Percentiles rank a stretch among this genome's conserved stretches.
phyloP scores from a whole-genome alignment of 2,888 invertebrate genomes.

The Scaptomyza cyrtandrae region DNA sequence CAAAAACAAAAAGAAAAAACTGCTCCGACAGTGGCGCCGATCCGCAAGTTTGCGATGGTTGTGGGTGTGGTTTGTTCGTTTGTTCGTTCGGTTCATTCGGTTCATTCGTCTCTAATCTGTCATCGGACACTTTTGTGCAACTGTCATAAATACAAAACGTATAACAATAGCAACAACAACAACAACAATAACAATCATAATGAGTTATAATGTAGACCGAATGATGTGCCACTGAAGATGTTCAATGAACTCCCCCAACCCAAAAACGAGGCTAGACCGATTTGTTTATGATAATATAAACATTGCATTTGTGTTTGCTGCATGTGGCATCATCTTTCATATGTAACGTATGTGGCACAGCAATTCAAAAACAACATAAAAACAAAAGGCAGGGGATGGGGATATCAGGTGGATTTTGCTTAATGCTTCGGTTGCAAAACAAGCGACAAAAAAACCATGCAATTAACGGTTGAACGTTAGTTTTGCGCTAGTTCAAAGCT shows the following conservation, averaged over 20 bases:
- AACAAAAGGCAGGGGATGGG: too few relatives aligned
- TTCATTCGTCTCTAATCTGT: slow-evolving; percentile 64
- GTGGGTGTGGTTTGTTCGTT: slow-evolving; percentile 29
- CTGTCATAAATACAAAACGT: slow-evolving; percentile 43
- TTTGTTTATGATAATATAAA: slow-evolving; percentile 17
- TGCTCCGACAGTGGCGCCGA: slow-evolving; percentile 27
- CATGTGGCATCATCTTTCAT: slow-evolving; percentile 23
- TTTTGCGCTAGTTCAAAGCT: slow-evolving; percentile 21
- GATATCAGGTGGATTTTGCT: slow-evolving; percentile 3
- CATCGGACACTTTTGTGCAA: slow-evolving; percentile 66
- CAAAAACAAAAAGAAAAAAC: background rate
- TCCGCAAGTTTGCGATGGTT: slow-evolving; percentile 44
- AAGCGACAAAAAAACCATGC: slow-evolving; percentile 4
- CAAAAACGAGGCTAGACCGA: background rate
- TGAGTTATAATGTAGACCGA: background rate
- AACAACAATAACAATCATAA: background rate
- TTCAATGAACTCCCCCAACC: slow-evolving; percentile 7
- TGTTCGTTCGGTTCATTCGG: background rate
- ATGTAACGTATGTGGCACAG: background rate
- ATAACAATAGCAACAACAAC: slow-evolving; percentile 7
- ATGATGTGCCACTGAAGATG: slow-evolving; percentile 30
- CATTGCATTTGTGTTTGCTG: slow-evolving; percentile 7
- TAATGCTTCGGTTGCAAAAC: slow-evolving; percentile 5
- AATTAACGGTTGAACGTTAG: slow-evolving; percentile 47
- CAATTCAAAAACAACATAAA: too few relatives aligned